Evolutionary conservation across 1,140 invertebrate species (phyloP).

Genomic region (Ostrea edulis): DNA sequence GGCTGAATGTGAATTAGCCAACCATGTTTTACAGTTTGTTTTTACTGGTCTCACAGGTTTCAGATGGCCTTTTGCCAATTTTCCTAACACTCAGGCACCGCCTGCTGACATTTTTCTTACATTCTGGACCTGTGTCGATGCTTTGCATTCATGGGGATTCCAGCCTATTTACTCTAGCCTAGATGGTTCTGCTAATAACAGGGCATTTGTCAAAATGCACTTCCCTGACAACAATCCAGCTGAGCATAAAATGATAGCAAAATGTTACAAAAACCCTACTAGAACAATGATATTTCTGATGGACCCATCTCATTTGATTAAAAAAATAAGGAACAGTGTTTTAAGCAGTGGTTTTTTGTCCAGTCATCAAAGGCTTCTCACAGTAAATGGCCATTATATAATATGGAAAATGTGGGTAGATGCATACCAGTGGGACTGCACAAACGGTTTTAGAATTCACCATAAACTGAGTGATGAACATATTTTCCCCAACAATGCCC

Average conservation of each 20-base stretch:
- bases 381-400: too few species aligned
- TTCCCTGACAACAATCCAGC: not conserved
- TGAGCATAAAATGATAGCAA: not conserved
- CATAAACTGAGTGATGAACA: too few species aligned
- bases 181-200: too few species aligned
- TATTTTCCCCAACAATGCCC: too few species aligned
- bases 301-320: constrained; percentile 45
- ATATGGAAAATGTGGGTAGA: too few species aligned
- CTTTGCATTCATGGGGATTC: too few species aligned
- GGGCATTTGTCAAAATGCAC: too few species aligned
- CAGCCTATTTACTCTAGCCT: too few species aligned
- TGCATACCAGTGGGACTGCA: too few species aligned
- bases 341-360: constrained; percentile 41
- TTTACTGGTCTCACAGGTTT: constrained; percentile 36
- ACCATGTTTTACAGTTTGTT: constrained; percentile 8
- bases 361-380: constrained; percentile 35
- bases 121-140: too few species aligned
- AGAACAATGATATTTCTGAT: constrained; percentile 40
- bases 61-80: constrained; percentile 48
- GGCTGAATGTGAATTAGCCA: too few species aligned
- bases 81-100: constrained; percentile 1
- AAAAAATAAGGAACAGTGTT: constrained; percentile 49
- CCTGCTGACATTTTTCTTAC: constrained; percentile 43
- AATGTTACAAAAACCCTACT: constrained; percentile 25
- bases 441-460: too few species aligned